phyloP scores from a whole-genome alignment of 2,797 vertebrate genomes.

The Dromococcyx pavoninus region DNA sequence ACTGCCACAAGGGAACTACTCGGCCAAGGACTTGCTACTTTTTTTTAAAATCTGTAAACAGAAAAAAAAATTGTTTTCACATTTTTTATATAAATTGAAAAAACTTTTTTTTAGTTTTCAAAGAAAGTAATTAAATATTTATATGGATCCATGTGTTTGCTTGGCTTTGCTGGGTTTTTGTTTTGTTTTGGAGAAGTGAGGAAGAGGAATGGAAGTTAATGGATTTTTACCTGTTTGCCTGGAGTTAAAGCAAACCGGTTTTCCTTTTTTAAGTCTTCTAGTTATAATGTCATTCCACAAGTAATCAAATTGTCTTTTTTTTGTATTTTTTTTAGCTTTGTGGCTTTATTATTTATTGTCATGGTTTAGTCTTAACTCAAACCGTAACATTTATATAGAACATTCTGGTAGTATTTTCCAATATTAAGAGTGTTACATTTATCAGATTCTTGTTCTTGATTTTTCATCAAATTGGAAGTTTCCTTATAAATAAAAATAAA shows the following conservation, averaged over 20 bases:
- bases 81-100: background rate
- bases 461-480: background rate
- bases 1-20: background rate
- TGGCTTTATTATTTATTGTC: background rate
- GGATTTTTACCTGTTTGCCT: background rate
- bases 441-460: background rate
- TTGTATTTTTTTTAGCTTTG: background rate
- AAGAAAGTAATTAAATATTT: background rate
- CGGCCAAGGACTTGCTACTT: background rate
- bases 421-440: background rate
- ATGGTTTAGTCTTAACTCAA: too few relatives aligned
- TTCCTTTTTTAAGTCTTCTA: background rate
- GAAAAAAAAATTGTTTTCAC: background rate
- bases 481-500: background rate
- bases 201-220: background rate
- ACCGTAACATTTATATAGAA: too few relatives aligned
- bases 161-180: background rate
- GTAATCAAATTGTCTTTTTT: background rate
- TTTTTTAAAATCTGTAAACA: background rate
- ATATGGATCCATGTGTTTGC: background rate
- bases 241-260: background rate
- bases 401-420: background rate
- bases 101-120: background rate
- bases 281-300: background rate
- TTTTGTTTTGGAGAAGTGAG: background rate